These are phyloP conservation scores for Dermochelys coriacea DNA, from an alignment of 2,797 vertebrate genomes.

Conservation along the genomic window DNA sequence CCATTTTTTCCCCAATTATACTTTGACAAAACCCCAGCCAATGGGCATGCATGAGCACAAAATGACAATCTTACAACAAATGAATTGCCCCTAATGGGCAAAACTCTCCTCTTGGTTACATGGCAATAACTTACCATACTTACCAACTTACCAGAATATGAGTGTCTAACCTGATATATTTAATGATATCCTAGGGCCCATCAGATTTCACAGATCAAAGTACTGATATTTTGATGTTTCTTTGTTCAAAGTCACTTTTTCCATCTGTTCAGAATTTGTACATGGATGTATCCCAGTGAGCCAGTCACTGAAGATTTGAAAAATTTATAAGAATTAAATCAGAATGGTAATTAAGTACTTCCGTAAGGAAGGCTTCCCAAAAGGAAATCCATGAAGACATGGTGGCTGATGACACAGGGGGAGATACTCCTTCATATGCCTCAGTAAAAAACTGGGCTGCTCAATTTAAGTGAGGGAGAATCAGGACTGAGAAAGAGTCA, in stretches of 20 bases:
- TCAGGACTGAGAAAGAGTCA: background rate
- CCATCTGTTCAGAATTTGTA: background rate
- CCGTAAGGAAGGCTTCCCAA: background rate
- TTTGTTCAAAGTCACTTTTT: background rate
- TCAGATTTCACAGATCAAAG: background rate
- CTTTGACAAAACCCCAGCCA: background rate
- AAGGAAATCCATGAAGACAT: background rate
- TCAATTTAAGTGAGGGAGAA: background rate
- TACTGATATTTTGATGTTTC: background rate
- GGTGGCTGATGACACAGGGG: background rate
- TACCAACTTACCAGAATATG: no score
- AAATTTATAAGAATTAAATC: background rate
- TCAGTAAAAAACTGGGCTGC: background rate
- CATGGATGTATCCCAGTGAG: background rate
- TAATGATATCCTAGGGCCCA: background rate
- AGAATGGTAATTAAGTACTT: background rate
- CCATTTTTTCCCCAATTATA: background rate
- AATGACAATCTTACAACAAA: background rate
- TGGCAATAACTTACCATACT: constrained; percentile 31
- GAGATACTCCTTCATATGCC: background rate
- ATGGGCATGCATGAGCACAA: background rate
- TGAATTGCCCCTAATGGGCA: background rate
- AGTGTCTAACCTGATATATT: background rate
- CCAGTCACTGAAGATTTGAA: background rate
- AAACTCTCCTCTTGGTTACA: background rate